These are phyloP conservation scores for Myrmophylax atrothorax DNA, from an alignment of 2,113 vertebrate species.

Conservation along the genomic window DNA sequence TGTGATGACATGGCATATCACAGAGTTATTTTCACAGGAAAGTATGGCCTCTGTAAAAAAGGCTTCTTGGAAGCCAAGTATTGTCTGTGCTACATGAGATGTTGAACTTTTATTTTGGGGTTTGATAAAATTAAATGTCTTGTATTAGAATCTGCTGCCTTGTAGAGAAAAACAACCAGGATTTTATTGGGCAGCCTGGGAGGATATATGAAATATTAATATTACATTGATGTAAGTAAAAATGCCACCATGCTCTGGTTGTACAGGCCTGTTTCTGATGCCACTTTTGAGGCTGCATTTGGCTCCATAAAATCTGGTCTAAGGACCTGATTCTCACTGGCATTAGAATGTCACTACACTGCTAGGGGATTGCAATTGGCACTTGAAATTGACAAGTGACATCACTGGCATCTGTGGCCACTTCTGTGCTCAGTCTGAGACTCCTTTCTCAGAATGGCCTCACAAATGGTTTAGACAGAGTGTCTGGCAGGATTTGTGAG, in stretches of 20 bases:
- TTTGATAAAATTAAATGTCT: neutral
- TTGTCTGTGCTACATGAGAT: neutral
- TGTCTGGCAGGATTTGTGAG: neutral
- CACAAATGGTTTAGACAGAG: neutral
- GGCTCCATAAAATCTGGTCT: neutral
- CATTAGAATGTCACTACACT: neutral
- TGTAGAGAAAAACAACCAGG: neutral
- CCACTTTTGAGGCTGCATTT: neutral
- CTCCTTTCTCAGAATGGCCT: neutral
- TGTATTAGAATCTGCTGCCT: neutral
- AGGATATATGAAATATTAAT: neutral
- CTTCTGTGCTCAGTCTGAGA: neutral
- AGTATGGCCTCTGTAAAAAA: neutral
- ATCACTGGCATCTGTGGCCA: neutral
- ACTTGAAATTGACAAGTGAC: neutral
- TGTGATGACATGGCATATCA: conserved; percentile 55
- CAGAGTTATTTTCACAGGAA: conserved; percentile 41
- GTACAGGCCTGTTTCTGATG: neutral
- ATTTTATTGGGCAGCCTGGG: neutral
- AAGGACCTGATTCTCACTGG: neutral
- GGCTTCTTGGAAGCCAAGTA: conserved; percentile 36
- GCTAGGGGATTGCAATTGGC: neutral
- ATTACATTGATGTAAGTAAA: neutral
- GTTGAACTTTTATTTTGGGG: conserved; percentile 12
- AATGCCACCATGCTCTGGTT: neutral